Evolutionary conservation across 2,888 invertebrate genomes (phyloP).

Genomic region (Dyspetes luteomarginatus): DNA sequence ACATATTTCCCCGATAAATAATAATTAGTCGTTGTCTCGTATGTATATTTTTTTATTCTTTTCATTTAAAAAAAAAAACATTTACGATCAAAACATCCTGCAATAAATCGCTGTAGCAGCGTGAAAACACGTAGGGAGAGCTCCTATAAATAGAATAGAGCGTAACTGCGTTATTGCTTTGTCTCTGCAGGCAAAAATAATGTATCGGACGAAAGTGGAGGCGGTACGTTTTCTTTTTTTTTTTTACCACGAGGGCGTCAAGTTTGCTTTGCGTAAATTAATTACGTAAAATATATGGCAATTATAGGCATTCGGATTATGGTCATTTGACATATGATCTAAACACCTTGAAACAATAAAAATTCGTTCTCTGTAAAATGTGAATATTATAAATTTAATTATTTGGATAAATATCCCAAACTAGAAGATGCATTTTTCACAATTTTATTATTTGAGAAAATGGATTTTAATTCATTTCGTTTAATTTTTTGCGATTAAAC

Average conservation of each 20-base stretch:
- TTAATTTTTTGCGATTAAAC: too few species aligned
- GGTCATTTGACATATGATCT: slow-evolving; percentile 12
- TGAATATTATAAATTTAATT: neutral
- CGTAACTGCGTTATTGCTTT: slow-evolving; percentile 18
- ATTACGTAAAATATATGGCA: slow-evolving; percentile 38
- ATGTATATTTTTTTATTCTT: neutral
- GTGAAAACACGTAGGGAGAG: neutral
- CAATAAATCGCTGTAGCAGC: neutral
- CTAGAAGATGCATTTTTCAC: neutral
- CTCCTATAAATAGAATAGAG: slow-evolving; percentile 38
- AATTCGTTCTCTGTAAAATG: neutral
- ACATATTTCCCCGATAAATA: neutral
- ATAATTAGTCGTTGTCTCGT: neutral
- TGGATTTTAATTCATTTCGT: too few species aligned
- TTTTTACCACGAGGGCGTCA: slow-evolving; percentile 43
- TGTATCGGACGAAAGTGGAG: slow-evolving; percentile 38
- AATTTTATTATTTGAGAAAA: neutral
- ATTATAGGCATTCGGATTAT: slow-evolving; percentile 22
- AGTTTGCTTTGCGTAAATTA: slow-evolving; percentile 46
- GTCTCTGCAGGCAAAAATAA: slow-evolving; percentile 29
- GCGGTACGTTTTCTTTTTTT: slow-evolving; percentile 25
- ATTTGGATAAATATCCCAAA: neutral
- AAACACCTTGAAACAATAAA: neutral
- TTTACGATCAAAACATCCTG: slow-evolving; percentile 7
- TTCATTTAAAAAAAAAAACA: slow-evolving; percentile 4